Base-by-base conservation (phyloP, 2,888 invertebrate genomes). In the Cyrtodaria siliqua region DNA sequence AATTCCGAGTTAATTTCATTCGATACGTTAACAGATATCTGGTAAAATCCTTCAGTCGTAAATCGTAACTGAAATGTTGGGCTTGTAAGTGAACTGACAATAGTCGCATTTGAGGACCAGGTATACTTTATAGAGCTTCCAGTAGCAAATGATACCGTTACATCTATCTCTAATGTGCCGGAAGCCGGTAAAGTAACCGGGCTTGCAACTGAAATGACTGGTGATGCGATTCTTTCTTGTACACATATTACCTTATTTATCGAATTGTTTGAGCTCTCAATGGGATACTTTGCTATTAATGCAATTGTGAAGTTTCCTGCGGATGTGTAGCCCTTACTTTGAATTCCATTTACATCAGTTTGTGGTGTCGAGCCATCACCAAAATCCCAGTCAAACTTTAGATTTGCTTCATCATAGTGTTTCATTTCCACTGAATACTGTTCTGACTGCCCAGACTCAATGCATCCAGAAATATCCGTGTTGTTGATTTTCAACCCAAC, bases 1-100 rank as follows among this genome's bases (percentile, higher is more conserved):
- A 53, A 64, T 8, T 40, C 42, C 6, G 59, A 53, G 38, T 83
- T 87, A 27, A 86, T 72, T 12, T 62, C 68, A 71, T 87, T 87
- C 20, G 72, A 66, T 0, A 85, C 83, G 12, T 53, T 77, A 0
- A 87, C 78, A 38, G 55, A 27, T 1, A 87, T 52, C 8, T 24
- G 61, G 64, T 76, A 85, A 38, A 49, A 68, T 23, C 85, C 84
- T 33, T 52, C 62, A 0, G 27, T 20, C 3, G 56, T 49, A 27
- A 83, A 61, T 12, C 47, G 14, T 1, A 78, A 55, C 9, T 33
- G 49, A 20, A 72, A 26, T 1, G 49, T 38, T 9, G 62, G 29
- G 8, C 49, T 60, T 14, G 63, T 44, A 9, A 47, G 24, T 9
- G 72, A 62, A 4, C 73, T 57, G 23, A 26, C 9, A n/a, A 38